Conservation (phyloP, 2,888 invertebrate genomes). For the Zele albiditarsus region DNA sequence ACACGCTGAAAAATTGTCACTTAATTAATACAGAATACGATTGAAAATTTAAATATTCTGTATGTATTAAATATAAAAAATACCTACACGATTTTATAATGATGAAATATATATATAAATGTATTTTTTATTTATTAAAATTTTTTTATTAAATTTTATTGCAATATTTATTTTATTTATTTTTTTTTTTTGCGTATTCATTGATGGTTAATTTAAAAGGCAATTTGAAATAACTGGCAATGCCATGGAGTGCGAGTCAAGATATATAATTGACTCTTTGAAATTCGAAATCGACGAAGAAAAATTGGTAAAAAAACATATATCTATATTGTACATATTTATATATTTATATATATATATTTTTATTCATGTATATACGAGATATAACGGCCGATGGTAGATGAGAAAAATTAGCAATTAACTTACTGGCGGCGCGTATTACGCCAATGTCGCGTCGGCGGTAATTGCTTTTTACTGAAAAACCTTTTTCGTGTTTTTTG, state of each 20-base stretch:
- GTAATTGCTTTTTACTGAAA: constrained; percentile 70
- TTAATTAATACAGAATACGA: too few species aligned
- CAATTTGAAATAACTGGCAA: constrained; percentile 13
- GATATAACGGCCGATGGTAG: constrained; percentile 32
- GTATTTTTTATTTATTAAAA: too few species aligned
- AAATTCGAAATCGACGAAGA: constrained; percentile 39
- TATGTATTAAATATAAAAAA: not conserved
- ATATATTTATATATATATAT: not conserved
- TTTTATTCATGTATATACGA: constrained; percentile 18
- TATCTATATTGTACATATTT: not conserved
- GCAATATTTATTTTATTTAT: not conserved
- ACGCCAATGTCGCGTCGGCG: constrained; percentile 66
- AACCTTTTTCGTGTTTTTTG: constrained; percentile 68
- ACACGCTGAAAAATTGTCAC: too few species aligned
- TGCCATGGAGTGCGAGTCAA: not conserved
- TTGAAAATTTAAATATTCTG: too few species aligned
- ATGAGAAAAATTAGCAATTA: constrained; percentile 66
- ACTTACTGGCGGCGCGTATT: constrained; percentile 55
- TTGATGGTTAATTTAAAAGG: constrained; percentile 34
- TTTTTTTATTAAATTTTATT: not conserved
- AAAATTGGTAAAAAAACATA: constrained; percentile 23
- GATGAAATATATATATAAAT: not conserved
- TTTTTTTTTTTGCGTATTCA: constrained; percentile 6
- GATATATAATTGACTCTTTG: constrained; percentile 38
- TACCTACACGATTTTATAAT: not conserved